Base-by-base conservation (phyloP, 2,888 invertebrate genomes). In the Cheilosia vernalis region DNA sequence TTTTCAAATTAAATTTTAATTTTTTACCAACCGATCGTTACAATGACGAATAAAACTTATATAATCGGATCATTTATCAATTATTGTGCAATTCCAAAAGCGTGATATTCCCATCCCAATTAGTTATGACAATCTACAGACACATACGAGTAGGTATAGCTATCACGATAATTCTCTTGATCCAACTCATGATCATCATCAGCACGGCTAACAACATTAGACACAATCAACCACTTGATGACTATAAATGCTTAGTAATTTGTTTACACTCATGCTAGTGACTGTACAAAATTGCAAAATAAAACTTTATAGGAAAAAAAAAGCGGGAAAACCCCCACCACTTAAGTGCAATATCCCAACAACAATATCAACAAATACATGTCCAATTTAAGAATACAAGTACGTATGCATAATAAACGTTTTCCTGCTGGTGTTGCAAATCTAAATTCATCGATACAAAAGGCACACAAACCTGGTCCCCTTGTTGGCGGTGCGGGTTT, bases 161-260 rank as follows among this genome's bases (percentile, higher is more conserved):
- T 15, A 60, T 33, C 53, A 51, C 15, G 67, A 67, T 67, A 67
- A 67, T 67, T 67, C 60, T 42, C 44, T 30, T 74, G 63, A 73
- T 73, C 73, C 51, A 6, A 21, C 17, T 47, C 17, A 30, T 44
- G 44, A 73, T 55, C 55, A 73, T 55, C 55, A 73, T 61, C 61
- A 21, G 21, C 21, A 55, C 47, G 58, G 66, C 58, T 66, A 76
- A 64, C 74, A 47, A 64, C 55, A 47, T 27, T 56, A 56, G 17
- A 21, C 33, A 74, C 51, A 51, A 74, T 64, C 33, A 56, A 58
- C 40, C 42, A 66, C 40, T 49, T 47, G 53, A 77, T 67, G 60
- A 67, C 60, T 63, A 40, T 58, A 24, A 58, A 67, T 60, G 30
- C 17, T 67, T 21, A 60, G 37, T 24, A 67, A 51, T 60, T 60